Evolutionary conservation across 2,888 invertebrate genomes (phyloP), one percentile per base, ranked within the genome.

Genomic region (Pandemis corylana): DNA sequence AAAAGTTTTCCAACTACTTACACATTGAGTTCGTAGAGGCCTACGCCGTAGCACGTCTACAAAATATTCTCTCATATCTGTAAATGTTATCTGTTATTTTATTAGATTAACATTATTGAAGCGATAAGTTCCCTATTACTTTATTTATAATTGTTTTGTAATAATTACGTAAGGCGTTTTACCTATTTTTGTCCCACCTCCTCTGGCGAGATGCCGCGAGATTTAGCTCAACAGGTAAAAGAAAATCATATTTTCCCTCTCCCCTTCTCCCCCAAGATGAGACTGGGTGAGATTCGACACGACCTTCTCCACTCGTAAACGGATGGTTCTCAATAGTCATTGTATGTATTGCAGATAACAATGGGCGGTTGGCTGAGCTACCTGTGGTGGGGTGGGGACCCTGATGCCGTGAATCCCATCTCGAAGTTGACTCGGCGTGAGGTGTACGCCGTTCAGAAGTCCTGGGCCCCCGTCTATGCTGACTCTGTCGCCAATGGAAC

Each of bases 281-380:
- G 28, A 28, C 28, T 28, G 1, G 28, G 2, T 28, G 28, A 28
- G 28, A 28, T 28, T 28, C 28, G n/a, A 20, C 20, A 20, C 20
- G 20, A 20, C 20, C 20, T 20, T 1, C 20, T 20, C 28, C 4
- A 1, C 28, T 36, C 28, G 28, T 4, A 36, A 36, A 36, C 28
- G 2, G 28, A 36, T 2, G 4, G 3, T 36, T 36, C 28, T 36
- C 28, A 36, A 36, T 36, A 36, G 28, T 36, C 28, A 4, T 76
- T 71, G 75, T 12, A 13, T 41, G 15, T 12, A 64, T 76, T 68
- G 0, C 83, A 91, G 91, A 78, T 81, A 53, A 83, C 81, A 76
- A 94, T 94, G 94, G 94, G 94, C 72, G 83, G 89, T 69, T 90
- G 90, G 90, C 77, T 94, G 77, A 93, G 90, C 83, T 90, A 90